These are phyloP conservation scores for Anisognathus igniventris DNA, from an alignment of 2,797 vertebrate species.

Conservation along the genomic window DNA sequence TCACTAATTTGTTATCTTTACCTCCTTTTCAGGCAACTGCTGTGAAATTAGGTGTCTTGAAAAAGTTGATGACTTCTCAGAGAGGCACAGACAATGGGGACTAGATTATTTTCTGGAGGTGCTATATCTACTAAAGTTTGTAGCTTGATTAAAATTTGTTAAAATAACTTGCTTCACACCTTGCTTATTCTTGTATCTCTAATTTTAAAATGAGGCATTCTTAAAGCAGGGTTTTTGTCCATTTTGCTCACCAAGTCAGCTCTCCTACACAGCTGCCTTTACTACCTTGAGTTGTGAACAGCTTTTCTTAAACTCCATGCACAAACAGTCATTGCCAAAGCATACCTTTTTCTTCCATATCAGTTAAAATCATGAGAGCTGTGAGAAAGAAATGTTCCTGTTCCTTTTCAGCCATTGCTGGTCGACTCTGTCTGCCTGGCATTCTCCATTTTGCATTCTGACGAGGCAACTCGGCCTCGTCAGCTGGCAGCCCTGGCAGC, in stretches of 20 bases:
- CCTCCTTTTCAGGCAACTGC: conserved; percentile 54
- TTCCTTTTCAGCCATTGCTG: not conserved
- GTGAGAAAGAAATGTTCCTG: not conserved
- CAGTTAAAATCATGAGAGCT: not conserved
- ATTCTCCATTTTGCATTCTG: too few species aligned
- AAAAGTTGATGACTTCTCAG: conserved; percentile 50
- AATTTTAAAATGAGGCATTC: not conserved
- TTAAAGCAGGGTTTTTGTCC: not conserved
- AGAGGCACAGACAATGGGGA: conserved; percentile 62
- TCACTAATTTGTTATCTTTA: not conserved
- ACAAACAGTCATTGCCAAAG: not conserved
- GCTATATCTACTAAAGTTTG: conserved; percentile 64
- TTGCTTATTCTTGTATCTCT: not conserved
- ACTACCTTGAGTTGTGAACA: not conserved
- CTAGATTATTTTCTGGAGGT: conserved; percentile 72
- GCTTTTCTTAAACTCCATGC: not conserved
- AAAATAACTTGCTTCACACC: not conserved
- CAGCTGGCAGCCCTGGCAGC: not conserved
- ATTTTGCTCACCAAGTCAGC: not conserved
- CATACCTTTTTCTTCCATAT: not conserved
- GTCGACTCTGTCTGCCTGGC: rapidly evolving
- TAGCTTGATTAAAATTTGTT: conserved; percentile 20
- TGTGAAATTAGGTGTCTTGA: conserved; percentile 69
- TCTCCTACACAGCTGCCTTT: not conserved
- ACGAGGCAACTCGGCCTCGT: rapidly evolving